Base-by-base conservation (phyloP, 2,888 invertebrate species). In the Tetanocera ferruginea region DNA sequence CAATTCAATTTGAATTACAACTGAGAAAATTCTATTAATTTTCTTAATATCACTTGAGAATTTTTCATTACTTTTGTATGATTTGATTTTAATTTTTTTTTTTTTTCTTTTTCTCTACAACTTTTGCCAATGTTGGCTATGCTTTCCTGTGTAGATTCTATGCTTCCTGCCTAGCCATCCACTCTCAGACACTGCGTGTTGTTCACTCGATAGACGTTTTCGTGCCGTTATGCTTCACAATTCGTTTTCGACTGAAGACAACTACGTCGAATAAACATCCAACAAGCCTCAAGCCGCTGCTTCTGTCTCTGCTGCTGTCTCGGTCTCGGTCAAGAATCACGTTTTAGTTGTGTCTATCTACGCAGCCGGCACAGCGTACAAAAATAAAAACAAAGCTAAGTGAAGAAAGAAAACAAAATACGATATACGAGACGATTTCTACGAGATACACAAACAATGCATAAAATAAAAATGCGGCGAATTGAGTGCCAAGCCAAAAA, bases 191-290 rank as follows among this genome's bases (percentile, higher is more conserved):
- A 55, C 55, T 37, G 31, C n/a, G 62, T 62, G 34, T 69, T 76
- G 9, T 49, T 62, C 60, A 49, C 60, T 57, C 31, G n/a, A 37
- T 49, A 31, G 57, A 23, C 51, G 11, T 25, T 5, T 23, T 37
- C 43, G 85, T 84, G 83, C 87, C 87, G 85, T 84, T 85, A 83
- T 84, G 85, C 86, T 86, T 84, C 86, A 86, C 87, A 85, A 85
- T 86, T 87, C 88, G 87, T 82, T 86, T 86, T 83, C 85, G 86
- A 87, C 88, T 87, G 88, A 87, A 81, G 80, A 81, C 81, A 82
- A 82, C 81, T 81, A 78, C 70, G 79, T 75, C 79, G 83, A 84
- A 82, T 84, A 84, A 85, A 83, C 84, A 85, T 82, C 86, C 83
- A 85, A 84, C 83, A 81, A 81, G 81, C 85, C 84, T 83, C 82